phyloP scores from a whole-genome alignment of 92 coral and sea anemone genomes.

The Zoanthus solanderi region DNA sequence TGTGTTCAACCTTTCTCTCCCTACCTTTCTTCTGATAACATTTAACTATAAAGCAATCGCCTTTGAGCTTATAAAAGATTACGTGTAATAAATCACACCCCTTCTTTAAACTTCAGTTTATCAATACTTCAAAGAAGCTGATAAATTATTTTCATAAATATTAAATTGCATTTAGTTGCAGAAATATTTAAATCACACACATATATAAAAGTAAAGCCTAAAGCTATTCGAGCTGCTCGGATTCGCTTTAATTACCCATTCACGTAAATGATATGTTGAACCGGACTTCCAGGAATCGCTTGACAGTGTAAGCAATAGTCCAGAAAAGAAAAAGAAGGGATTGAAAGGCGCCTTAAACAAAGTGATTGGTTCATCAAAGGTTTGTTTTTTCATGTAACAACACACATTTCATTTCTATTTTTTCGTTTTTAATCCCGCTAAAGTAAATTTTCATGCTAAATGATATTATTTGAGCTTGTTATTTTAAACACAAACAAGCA shows the following conservation, averaged over 20 bases:
- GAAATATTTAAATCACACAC: neutral
- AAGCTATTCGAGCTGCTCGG: neutral
- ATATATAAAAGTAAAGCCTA: neutral
- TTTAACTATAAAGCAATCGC: neutral
- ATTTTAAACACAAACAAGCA: too few relatives aligned
- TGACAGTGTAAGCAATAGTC: conserved; percentile 81
- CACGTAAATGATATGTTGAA: conserved; percentile 64
- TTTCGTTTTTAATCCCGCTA: neutral
- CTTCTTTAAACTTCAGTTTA: neutral
- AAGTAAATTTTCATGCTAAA: neutral
- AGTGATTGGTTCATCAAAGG: conserved; percentile 84
- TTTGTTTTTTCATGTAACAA: conserved; percentile 61
- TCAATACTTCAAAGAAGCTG: neutral
- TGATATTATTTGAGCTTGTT: neutral
- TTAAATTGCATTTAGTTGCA: neutral
- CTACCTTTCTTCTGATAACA: neutral
- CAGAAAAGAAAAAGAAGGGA: conserved; percentile 96
- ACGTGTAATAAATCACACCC: neutral
- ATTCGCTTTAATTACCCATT: neutral
- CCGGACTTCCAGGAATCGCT: conserved; percentile 83
- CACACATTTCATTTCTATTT: conserved; percentile 1
- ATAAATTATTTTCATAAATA: neutral
- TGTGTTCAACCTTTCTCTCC: neutral
- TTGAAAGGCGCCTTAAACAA: conserved; percentile 85
- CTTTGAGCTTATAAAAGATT: neutral